phyloP scores from a whole-genome alignment of 2,797 vertebrate genomes.

The Alca torda region DNA sequence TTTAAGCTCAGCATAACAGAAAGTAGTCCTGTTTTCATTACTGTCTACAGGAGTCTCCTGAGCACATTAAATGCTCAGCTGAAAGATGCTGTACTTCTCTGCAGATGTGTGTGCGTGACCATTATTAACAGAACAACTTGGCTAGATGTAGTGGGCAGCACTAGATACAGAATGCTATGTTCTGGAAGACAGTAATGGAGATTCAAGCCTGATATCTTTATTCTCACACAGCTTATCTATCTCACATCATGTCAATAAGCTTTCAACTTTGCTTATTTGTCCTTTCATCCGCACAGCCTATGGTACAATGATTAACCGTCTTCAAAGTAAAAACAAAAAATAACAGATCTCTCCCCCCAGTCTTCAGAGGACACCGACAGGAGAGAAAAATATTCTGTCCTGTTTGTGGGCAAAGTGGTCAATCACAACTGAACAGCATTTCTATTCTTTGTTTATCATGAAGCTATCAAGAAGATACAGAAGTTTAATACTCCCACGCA shows the following conservation, averaged over 20 bases:
- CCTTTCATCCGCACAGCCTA: conserved; percentile 1
- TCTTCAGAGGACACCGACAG: neutral
- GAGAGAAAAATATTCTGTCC: neutral
- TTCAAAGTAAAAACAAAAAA: neutral
- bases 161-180: neutral
- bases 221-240: conserved; percentile 38
- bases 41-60: neutral
- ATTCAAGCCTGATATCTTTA: conserved; percentile 29
- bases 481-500: accelerated
- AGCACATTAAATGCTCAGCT: neutral
- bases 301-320: neutral
- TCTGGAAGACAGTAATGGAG: neutral
- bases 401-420: neutral
- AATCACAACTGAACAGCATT: neutral
- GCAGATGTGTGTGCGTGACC: neutral
- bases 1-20: neutral
- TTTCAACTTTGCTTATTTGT: conserved; percentile 33
- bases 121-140: neutral
- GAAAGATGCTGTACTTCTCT: neutral
- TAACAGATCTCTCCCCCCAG: neutral
- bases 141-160: neutral
- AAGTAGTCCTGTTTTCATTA: neutral
- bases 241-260: conserved; percentile 31
- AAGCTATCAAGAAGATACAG: neutral
- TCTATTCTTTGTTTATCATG: neutral